Base-by-base conservation (phyloP, 2,797 vertebrate genomes). In the Meda fulgida region DNA sequence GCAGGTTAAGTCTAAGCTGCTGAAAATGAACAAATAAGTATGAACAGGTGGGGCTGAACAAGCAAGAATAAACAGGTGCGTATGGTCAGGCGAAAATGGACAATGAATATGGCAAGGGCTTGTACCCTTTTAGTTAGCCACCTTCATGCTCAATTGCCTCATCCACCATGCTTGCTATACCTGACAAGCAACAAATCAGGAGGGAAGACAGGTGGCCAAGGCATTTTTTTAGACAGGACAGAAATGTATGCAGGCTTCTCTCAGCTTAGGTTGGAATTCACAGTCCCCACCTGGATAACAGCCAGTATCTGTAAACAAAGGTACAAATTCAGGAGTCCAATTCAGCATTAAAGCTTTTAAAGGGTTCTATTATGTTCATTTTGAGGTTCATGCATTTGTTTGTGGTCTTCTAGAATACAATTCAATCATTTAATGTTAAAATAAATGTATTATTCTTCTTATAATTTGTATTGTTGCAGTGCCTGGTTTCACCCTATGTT, bases 111-210 rank as follows among this genome's bases (percentile, higher is more conserved):
- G 84, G 87, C 90, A 89, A 84, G 90, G 86, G 87, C 86, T 91
- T 91, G 88, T 91, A 89, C 79, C 67, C 79, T 92, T 85, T 92
- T 91, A 89, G 89, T 92, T 94, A 92, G 88, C 92, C 91, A 93
- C 90, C 90, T 94, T 94, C 92, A 94, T 85, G 91, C 87, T 88
- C 89, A 93, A 93, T 93, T 94, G 93, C 91, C 82, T 91, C 84
- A 76, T 53, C 85, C 87, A 90, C 90, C 89, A 92, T 89, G 88
- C 82, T 78, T 88, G 88, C 85, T 92, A 89, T 89, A 93, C 90
- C 90, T 93, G 92, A 93, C 91, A 89, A 92, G 89, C 86, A 80
- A 87, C 83, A 87, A 89, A 80, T 88, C 84, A 88, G 84, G 66
- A 73, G 81, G 14, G 79, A 88, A 86, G 91, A 90, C 90, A 93